phyloP scores from a whole-genome alignment of 1,140 invertebrate species.

The Pissodes strobi region DNA sequence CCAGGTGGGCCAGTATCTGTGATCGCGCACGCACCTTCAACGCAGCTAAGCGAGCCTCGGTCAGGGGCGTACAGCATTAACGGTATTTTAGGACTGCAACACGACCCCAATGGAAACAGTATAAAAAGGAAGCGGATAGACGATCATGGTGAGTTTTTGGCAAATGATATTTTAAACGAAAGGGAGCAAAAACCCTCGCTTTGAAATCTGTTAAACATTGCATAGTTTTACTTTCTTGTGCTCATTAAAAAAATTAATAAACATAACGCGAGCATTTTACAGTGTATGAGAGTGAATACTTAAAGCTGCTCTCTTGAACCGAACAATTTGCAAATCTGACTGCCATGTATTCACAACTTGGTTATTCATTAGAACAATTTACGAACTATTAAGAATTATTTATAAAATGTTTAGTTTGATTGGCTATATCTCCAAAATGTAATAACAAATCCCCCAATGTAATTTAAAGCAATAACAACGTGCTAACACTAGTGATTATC shows the following conservation, averaged over 20 bases:
- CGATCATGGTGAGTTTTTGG: slow-evolving; percentile 62
- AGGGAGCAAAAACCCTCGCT: background rate
- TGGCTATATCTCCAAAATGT: no score
- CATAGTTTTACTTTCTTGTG: background rate
- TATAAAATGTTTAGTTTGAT: no score
- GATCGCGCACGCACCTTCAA: slow-evolving; percentile 69
- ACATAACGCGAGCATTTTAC: no score
- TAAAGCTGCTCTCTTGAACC: no score
- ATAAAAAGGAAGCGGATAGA: slow-evolving; percentile 75
- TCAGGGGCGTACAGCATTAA: slow-evolving; percentile 89
- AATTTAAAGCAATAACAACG: slow-evolving; percentile 13
- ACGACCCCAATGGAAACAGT: slow-evolving; percentile 71
- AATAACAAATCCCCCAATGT: background rate
- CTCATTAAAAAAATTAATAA: no score
- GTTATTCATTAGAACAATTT: no score
- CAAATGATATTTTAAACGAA: background rate
- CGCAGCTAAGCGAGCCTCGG: slow-evolving; percentile 58
- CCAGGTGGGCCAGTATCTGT: slow-evolving; percentile 65
- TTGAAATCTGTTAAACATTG: background rate
- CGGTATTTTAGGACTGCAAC: slow-evolving; percentile 89
- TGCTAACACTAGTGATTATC: slow-evolving; percentile 18
- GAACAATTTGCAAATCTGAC: no score
- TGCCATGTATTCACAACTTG: no score
- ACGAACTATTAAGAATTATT: no score
- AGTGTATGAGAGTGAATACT: no score